Base-by-base conservation (phyloP, 2,888 invertebrate genomes). In the Azorinus chamasolen region DNA sequence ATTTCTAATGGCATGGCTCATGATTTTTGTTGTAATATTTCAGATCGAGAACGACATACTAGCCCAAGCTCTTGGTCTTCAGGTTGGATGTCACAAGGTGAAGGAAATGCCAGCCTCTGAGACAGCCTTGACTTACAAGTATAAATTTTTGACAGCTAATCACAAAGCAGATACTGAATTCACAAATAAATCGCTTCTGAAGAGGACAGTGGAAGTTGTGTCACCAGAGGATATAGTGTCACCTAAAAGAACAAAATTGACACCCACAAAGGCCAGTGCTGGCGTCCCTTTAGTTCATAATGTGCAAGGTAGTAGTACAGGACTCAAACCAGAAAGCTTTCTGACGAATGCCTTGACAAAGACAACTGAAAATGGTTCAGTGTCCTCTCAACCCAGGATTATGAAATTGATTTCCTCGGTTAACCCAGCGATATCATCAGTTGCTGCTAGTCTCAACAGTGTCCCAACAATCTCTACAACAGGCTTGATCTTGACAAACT, bases 21-120 rank as follows among this genome's bases (percentile, higher is more conserved):
- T n/a, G n/a, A n/a, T 45, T 8, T 45, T 45, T 45, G n/a, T 20
- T 3, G 57, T 45, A 61, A 18, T 53, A 25, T 79, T 85, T 22
- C 80, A 90, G 91, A 78, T 91, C 27, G 79, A 87, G 18, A 85
- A 90, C 73, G 63, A 55, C 16, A 75, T 58, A 39, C 51, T 89
- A 25, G 89, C 90, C 2, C 69, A 83, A 41, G 83, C 84, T 27
- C 75, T 91, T 12, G 88, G 87, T 16, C 72, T 91, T 25, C 70
- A 84, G 32, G 65, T 75, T 10, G 90, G 90, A 18, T 73, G 69
- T 12, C 88, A 89, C 66, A 85, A 83, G 50, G 87, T 89, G n/a
- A 86, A 86, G 53, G 88, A 87, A 12, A 85, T 89, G 53, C 85
- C 85, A 6, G 75, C 73, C 14, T 78, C 72, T 39, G 89, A 88